A percentile compares a stretch with the other conserved stretches of the same genome.
Conservation (phyloP, 2,888 invertebrate genomes). For the Bombylius discolor region DNA sequence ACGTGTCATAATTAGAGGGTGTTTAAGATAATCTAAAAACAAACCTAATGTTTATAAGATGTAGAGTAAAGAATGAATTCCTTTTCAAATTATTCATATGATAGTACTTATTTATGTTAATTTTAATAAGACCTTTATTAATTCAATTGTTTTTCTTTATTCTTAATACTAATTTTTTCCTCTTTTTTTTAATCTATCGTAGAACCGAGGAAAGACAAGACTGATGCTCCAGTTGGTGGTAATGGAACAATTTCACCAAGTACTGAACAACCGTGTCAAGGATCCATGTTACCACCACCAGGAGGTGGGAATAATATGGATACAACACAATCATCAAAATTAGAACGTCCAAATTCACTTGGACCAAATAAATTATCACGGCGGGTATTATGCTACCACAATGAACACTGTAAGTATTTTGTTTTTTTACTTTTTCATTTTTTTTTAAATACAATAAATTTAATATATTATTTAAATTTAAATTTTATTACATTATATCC, state of each 20-base stretch:
- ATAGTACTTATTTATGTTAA: too few relatives aligned
- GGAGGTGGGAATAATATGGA: conserved; percentile 37
- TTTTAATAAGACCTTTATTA: too few relatives aligned
- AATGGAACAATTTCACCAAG: conserved; percentile 52
- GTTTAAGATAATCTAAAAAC: too few relatives aligned
- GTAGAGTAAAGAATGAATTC: too few relatives aligned
- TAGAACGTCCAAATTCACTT: conserved; percentile 69
- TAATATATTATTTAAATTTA: not conserved
- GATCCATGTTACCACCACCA: conserved; percentile 32
- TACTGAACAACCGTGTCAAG: conserved; percentile 39
- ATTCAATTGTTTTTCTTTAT: too few relatives aligned
- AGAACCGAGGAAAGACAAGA: conserved; percentile 91
- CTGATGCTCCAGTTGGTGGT: conserved; percentile 47
- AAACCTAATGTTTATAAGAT: too few relatives aligned
- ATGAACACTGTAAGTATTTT: conserved; percentile 51
- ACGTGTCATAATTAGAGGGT: too few relatives aligned
- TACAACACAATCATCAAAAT: conserved; percentile 41
- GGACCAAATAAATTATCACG: conserved; percentile 63
- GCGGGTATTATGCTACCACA: conserved; percentile 66
- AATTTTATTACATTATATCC: not conserved
- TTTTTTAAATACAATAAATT: too few relatives aligned
- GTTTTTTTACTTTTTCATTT: too few relatives aligned
- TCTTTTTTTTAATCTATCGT: conserved; percentile 37
- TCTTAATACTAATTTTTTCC: not conserved
- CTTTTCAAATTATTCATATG: too few relatives aligned